A percentile compares a stretch with the other conserved stretches of the same genome.
Conservation (phyloP, 2,797 vertebrate genomes). For the Aviceda leuphotes region DNA sequence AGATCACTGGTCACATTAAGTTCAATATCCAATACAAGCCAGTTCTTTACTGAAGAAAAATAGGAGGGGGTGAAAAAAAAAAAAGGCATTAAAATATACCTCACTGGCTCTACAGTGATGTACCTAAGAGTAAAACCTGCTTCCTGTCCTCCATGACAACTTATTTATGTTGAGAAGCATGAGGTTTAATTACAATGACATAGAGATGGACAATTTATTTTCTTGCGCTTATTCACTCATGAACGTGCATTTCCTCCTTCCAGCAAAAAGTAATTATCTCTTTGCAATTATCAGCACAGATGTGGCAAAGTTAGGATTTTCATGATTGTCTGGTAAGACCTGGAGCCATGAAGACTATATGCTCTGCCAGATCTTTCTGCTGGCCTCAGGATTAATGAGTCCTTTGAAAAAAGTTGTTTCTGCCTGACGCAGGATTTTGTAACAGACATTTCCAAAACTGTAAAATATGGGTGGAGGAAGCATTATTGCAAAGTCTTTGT, state of each 20-base stretch:
- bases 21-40: not conserved
- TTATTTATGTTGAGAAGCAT: slow-evolving; percentile 27
- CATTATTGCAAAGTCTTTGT: not conserved
- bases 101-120: not conserved
- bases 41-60: not conserved
- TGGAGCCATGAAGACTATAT: not conserved
- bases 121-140: not conserved
- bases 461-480: not conserved
- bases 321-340: slow-evolving; percentile 34
- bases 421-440: not conserved
- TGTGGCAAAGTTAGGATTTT: slow-evolving; percentile 46
- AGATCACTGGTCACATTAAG: not conserved
- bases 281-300: slow-evolving; percentile 61
- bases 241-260: slow-evolving; percentile 43
- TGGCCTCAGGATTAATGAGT: slow-evolving; percentile 13
- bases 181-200: slow-evolving; percentile 40
- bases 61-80: not conserved
- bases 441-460: not conserved
- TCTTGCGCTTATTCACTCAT: slow-evolving; percentile 5
- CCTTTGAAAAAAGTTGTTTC: not conserved
- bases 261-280: slow-evolving; percentile 66
- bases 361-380: slow-evolving; percentile 1
- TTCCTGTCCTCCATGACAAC: slow-evolving; percentile 1
- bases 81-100: not conserved
- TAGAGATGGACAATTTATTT: slow-evolving; percentile 43